Base-by-base conservation (phyloP, 2,888 invertebrate species). In the Machimus atricapillus region DNA sequence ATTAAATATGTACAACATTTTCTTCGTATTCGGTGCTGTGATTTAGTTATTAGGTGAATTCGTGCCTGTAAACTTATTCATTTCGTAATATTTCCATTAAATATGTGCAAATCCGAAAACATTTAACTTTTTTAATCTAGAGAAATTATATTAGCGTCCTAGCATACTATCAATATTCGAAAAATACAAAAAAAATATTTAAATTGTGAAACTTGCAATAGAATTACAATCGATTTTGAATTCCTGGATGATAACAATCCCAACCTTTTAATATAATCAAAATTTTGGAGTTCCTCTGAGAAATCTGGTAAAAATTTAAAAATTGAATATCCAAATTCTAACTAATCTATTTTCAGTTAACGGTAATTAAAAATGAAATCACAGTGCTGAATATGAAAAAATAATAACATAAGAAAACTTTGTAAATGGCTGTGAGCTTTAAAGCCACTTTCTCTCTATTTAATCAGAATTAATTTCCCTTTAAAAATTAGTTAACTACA, bases 381-480 rank as follows among this genome's bases (percentile, higher is more conserved):
- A 40, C 43, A 83, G 73, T 23, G 23, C 43, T 34, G 40, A 66
- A 40, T 73, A 14, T 31, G 66, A 83, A 9, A 37, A 37, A 76
- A 37, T 66, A 66, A 19, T 66, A 66, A 23, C 23, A 66, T 23
- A 66, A 66, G 66, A 66, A 40, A 66, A 83, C 58, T 56, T 52
- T 31, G 16, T 66, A 83, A 83, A 83, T 83, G 83, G 83, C 83
- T 83, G 83, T 83, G 83, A 83, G 83, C 83, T 83, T 73, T 66
- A 40, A 83, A 83, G 83, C 83, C 83, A 83, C 83, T 52, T 16
- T 56, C 27, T 58, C 58, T 66, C 27, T 66, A 27, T 56, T 52
- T 0, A 81, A 81, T 81, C 81, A 81, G 81, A 81, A 8, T 52
- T 81, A 16, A 81, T 81, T 81, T 81, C 31, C 56, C 27, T 56